Evolutionary conservation across 2,797 vertebrate species (phyloP), one percentile per base, ranked within the genome.

Genomic region (Rhinichthys osculus): DNA sequence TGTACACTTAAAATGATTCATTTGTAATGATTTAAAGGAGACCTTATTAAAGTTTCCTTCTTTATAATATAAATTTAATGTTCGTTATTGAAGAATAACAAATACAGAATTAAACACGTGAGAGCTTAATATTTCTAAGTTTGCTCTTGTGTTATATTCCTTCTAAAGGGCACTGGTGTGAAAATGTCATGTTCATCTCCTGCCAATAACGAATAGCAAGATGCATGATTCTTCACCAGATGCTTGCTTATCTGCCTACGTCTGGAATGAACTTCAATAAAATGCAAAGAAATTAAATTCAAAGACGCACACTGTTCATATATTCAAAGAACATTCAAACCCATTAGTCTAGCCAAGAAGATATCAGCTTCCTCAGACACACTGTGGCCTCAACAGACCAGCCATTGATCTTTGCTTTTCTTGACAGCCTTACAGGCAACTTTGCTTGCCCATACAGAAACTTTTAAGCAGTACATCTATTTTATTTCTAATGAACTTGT

Each of bases 401-500:
- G 77, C 13, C 69, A 85, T 85, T 64, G 78, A 81, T 81, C 84
- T 73, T 72, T 81, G 30, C 69, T 81, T 74, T 73, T 64, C 69
- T 66, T 17, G 7, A 79, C 83, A 79, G 76, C 44, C 62, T 77
- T 66, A 54, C 82, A 77, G 62, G 62, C 62, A 78, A 85, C 66
- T 85, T 59, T 85, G 76, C 83, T 59, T 73, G 38, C 42, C 84
- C 67, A 50, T 73, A 73, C 54, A 81, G 30, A 74, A 81, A 72
- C 40, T 81, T 85, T 81, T 64, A 72, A 64, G 40, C 54, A 81
- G 57, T 80, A 62, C 54, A 79, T 85, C 71, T 80, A 73, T 85
- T 85, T 85, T 54, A 85, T 73, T 64, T 81, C 84, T 81, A 80
- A 85, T 81, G 57, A 85, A 80, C 69, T 80, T 74, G 78, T 64